Conservation (phyloP, 2,888 invertebrate species). For the Caenorhabditis drosophilae region DNA sequence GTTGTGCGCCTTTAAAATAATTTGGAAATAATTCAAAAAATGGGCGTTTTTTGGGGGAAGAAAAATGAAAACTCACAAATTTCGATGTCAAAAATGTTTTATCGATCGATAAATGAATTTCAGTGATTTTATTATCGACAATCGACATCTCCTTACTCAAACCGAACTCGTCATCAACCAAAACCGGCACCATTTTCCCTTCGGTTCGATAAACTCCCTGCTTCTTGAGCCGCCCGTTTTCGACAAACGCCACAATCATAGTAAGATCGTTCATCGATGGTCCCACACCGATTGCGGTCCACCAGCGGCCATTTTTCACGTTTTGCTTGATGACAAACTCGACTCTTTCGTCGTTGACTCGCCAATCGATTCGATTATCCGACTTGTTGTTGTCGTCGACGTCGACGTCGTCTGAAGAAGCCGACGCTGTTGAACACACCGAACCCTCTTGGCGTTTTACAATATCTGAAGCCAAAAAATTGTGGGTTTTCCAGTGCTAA, state of each 20-base stretch:
- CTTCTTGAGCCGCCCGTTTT: conserved; percentile 42
- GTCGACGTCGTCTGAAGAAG: conserved; percentile 15
- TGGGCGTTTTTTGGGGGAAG: no score
- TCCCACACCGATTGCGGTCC: conserved; percentile 52
- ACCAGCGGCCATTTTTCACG: conserved; percentile 52
- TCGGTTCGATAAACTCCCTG: conserved; percentile 39
- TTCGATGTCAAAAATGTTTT: conserved; percentile 34
- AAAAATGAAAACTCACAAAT: conserved; percentile 19
- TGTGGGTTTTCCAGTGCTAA: neutral
- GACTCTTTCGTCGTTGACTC: conserved; percentile 18
- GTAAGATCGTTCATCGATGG: conserved; percentile 43
- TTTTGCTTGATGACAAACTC: conserved; percentile 35
- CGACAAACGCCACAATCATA: conserved; percentile 47
- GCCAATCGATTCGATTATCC: conserved; percentile 32
- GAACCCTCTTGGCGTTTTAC: conserved; percentile 27
- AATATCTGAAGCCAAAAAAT: conserved; percentile 10
- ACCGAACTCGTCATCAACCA: conserved; percentile 10
- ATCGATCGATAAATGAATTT: conserved; percentile 26
- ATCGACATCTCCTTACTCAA: conserved; percentile 13
- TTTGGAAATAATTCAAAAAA: no score
- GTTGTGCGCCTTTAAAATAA: no score
- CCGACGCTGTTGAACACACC: conserved; percentile 15
- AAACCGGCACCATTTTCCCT: conserved; percentile 27
- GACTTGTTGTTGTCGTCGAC: no score
- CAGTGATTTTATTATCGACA: conserved; percentile 22